Base-by-base conservation (phyloP, 2,113 vertebrate genomes). In the Apodemus sylvaticus region DNA sequence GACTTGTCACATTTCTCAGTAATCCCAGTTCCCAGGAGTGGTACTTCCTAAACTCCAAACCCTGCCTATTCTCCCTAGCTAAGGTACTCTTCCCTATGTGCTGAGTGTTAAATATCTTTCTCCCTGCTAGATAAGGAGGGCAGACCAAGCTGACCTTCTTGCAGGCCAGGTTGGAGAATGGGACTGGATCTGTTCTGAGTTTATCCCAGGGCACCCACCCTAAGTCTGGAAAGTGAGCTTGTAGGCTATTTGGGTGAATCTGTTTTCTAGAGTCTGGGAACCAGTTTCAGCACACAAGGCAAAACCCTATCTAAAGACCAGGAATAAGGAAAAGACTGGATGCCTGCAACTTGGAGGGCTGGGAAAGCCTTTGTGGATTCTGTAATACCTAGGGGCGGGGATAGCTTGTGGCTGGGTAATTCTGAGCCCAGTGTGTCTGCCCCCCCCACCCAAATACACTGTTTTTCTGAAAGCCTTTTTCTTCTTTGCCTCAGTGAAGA, bases 401-500 rank as follows among this genome's bases (percentile, higher is more conserved):
- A 36, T 2, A 45, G 20, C 36, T 39, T 76, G 12, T 76, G 58
- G 6, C 7, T 53, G 36, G 36, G 17, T 71, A 55, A 76, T 62
- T 83, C 29, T 48, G 55, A 48, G 29, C 2, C 36, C 0, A 0
- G 29, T 13, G 7, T 22, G 2, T 70, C 42, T 93, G 20, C 0
- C 48, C 34, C 48, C n/a, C n/a, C n/a, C n/a, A n/a, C n/a, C n/a
- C 0, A 53, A 13, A 19, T 48, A 22, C n/a, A 76, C 10, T 91
- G n/a, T 20, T 89, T 39, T 85, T 88, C 71, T 90, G 53, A 93
- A 8, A 62, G 51, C 26, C 8, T 24, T 86, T 76, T 62, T 88
- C 64, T 79, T 76, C 17, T 91, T 45, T 6, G 45, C 11, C 16
- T 86, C 66, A 95, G 93, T 17, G 39, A 95, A 89, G 78, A 96